A percentile compares a stretch with the other conserved stretches of the same genome.
Conservation (phyloP, 2,888 invertebrate genomes). For the Leucophenga maculata region DNA sequence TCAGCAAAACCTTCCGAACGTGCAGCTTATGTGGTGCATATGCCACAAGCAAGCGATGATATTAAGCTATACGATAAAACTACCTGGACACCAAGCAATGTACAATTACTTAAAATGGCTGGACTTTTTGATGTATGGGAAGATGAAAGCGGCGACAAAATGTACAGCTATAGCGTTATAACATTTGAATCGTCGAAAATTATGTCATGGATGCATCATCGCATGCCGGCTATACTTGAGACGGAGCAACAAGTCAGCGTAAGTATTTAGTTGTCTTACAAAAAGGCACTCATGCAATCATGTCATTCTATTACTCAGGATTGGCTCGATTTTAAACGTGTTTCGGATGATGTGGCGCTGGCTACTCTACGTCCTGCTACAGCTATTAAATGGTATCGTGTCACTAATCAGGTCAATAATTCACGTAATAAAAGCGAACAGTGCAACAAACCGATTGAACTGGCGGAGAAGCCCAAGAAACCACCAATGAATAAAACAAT, state of each 20-base stretch:
- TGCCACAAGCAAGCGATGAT: constrained; percentile 75
- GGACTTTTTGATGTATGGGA: constrained; percentile 83
- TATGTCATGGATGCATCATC: constrained; percentile 83
- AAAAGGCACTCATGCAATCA: not conserved
- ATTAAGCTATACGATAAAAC: constrained; percentile 75
- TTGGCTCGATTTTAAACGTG: constrained; percentile 78
- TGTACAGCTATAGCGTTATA: constrained; percentile 83
- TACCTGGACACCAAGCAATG: constrained; percentile 74
- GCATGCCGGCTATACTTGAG: constrained; percentile 86
- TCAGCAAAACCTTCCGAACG: constrained; percentile 77
- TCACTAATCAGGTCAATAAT: constrained; percentile 81
- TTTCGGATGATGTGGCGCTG: constrained; percentile 74
- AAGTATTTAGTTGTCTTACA: constrained; percentile 44
- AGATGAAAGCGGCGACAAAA: constrained; percentile 74
- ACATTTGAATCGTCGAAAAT: constrained; percentile 82
- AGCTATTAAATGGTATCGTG: constrained; percentile 79
- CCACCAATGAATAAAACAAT: constrained; percentile 57
- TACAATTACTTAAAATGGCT: constrained; percentile 81
- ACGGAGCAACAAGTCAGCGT: constrained; percentile 79
- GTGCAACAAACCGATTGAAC: constrained; percentile 75
- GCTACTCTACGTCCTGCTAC: constrained; percentile 73
- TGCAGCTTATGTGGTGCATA: constrained; percentile 83
- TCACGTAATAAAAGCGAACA: constrained; percentile 78
- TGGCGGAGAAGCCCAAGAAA: constrained; percentile 46
- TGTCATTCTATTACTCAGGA: constrained; percentile 70